Evolutionary conservation across 2,888 invertebrate species (phyloP).

Genomic region (Bugulina stolonifera): DNA sequence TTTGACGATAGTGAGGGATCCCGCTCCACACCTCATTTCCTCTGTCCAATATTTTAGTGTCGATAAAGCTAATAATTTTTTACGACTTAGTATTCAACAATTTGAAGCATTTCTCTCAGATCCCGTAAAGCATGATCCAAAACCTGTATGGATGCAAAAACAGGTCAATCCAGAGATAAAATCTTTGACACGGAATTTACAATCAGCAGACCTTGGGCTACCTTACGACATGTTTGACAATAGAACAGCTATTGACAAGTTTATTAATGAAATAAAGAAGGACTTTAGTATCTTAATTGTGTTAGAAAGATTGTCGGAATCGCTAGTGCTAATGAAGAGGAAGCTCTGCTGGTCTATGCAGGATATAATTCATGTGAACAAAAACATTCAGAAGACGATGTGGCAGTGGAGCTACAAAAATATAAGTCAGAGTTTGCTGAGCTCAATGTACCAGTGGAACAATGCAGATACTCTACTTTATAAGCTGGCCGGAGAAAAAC

Average conservation of each 20-base stretch:
- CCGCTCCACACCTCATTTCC: constrained; percentile 11
- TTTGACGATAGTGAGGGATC: neutral
- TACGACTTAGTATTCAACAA: neutral
- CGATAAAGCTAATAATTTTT: neutral
- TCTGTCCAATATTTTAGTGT: constrained; percentile 20
- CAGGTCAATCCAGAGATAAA: neutral
- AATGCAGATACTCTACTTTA: neutral
- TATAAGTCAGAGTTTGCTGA: neutral
- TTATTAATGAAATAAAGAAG: constrained; percentile 8
- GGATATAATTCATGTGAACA: constrained; percentile 19
- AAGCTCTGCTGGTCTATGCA: constrained; percentile 23
- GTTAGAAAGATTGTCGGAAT: constrained; percentile 12
- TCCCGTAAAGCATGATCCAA: constrained; percentile 12
- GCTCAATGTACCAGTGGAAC: neutral
- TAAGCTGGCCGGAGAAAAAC: neutral
- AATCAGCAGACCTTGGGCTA: constrained; percentile 13
- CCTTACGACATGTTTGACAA: constrained; percentile 5
- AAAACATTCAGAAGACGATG: constrained; percentile 9
- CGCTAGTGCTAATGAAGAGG: constrained; percentile 3
- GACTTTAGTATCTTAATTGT: constrained; percentile 11
- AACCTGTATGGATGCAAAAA: neutral
- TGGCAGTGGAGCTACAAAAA: constrained; percentile 2
- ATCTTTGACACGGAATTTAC: constrained; percentile 4
- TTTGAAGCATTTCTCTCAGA: constrained; percentile 6
- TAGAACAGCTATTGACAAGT: neutral